A percentile compares a stretch with the other conserved stretches of the same genome.
Conservation (phyloP, 1,140 invertebrate genomes). For the Macrocentrus cingulum region DNA sequence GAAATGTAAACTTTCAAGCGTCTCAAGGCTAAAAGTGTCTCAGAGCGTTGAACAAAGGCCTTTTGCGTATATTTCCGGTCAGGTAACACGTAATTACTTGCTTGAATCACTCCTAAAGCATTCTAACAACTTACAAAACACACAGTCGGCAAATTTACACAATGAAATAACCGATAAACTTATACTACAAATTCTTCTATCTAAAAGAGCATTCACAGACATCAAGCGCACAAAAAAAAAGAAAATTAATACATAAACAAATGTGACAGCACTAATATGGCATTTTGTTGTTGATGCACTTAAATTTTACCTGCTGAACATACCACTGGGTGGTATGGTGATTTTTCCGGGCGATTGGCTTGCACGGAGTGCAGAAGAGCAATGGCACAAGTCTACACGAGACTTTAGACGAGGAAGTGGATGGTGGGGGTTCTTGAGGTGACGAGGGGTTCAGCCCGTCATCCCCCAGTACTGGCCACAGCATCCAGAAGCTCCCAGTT, state of each 20-base stretch:
- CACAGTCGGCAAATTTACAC: too few relatives aligned
- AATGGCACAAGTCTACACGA: conserved; percentile 47
- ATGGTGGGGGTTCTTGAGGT: conserved; percentile 32
- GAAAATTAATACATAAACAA: background rate
- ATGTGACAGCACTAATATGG: too few relatives aligned
- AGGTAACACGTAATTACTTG: conserved; percentile 47
- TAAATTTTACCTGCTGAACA: conserved; percentile 56
- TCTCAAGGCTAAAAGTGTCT: conserved; percentile 18
- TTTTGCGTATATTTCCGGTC: conserved; percentile 41
- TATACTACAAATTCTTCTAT: too few relatives aligned
- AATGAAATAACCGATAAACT: too few relatives aligned
- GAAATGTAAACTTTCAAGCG: too few relatives aligned
- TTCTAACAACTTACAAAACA: background rate
- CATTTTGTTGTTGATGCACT: background rate
- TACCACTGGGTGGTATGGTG: conserved; percentile 55
- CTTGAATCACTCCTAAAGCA: conserved; percentile 24
- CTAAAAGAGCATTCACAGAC: too few relatives aligned
- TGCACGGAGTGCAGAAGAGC: conserved; percentile 53
- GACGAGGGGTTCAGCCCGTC: conserved; percentile 54
- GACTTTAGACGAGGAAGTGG: conserved; percentile 3
- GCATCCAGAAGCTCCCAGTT: conserved; percentile 47
- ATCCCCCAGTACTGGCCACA: conserved; percentile 57
- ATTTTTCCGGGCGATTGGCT: conserved; percentile 47
- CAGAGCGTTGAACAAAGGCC: conserved; percentile 36
- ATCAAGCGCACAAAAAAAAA: background rate